phyloP scores from a whole-genome alignment of 2,888 invertebrate species.

The Shargacucullia verbasci region DNA sequence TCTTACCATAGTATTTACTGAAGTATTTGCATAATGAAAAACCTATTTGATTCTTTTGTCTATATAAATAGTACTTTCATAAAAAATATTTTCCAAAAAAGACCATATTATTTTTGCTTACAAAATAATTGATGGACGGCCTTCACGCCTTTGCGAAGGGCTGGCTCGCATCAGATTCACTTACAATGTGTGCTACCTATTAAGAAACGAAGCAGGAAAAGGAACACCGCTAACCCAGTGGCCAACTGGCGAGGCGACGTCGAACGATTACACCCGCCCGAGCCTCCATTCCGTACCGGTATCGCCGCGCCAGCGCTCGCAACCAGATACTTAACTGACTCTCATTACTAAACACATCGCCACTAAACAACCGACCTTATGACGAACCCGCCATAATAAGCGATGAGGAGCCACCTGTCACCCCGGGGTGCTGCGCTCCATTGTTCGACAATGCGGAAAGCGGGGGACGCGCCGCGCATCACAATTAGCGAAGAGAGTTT shows the following conservation, averaged over 20 bases:
- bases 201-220: constrained; percentile 85
- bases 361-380: constrained; percentile 62
- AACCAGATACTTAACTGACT: constrained; percentile 65
- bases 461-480: constrained; percentile 80
- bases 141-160: constrained; percentile 31
- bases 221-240: constrained; percentile 88
- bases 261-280: constrained; percentile 77
- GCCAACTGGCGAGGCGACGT: constrained; percentile 85
- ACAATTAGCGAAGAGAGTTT: constrained; percentile 86
- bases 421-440: constrained; percentile 79
- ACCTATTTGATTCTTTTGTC: too few species aligned
- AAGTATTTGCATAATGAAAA: too few species aligned
- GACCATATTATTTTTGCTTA: constrained; percentile 8
- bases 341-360: constrained; percentile 68
- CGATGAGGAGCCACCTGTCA: constrained; percentile 75
- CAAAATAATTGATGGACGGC: constrained; percentile 14
- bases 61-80: too few species aligned
- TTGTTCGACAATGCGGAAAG: constrained; percentile 85
- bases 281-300: constrained; percentile 84
- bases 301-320: constrained; percentile 77
- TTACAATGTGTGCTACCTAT: constrained; percentile 73
- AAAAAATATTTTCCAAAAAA: too few species aligned
- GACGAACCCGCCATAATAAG: constrained; percentile 60
- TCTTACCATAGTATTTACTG: too few species aligned
- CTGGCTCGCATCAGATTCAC: constrained; percentile 63